Evolutionary conservation across 37 sponge, comb jelly and placozoan genomes (phyloP).

Genomic region (Cliona cf. orientalis): DNA sequence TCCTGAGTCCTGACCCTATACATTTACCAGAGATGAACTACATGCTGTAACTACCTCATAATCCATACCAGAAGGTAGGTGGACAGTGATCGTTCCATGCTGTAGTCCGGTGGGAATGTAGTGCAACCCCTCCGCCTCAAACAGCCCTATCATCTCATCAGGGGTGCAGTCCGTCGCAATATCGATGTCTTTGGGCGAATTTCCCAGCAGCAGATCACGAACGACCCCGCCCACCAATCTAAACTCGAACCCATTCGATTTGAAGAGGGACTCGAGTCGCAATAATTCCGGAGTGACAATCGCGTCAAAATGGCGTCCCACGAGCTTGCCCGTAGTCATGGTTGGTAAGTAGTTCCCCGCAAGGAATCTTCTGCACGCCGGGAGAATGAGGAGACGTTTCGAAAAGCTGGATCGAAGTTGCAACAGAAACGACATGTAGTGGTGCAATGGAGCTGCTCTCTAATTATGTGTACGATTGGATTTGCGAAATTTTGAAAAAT

Average conservation of each 20-base stretch:
- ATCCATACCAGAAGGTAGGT: conserved; percentile 34
- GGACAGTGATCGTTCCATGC: conserved; percentile 93
- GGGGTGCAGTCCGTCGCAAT: conserved; percentile 96
- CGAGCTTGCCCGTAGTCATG: conserved; percentile 69
- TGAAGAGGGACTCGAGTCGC: conserved; percentile 60
- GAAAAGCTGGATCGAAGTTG: too few species aligned
- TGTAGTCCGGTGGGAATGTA: conserved; percentile 88
- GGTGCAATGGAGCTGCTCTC: too few species aligned
- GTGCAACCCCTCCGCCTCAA: conserved; percentile 52
- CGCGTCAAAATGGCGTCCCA: conserved; percentile 43
- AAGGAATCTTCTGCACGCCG: too few species aligned
- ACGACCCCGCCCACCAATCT: conserved; percentile 96
- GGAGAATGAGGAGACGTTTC: too few species aligned
- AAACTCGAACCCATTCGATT: conserved; percentile 64
- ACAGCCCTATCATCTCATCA: conserved; percentile 74
- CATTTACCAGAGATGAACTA: too few species aligned
- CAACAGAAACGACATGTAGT: too few species aligned
- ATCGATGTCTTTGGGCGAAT: conserved; percentile 91
- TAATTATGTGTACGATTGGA: too few species aligned
- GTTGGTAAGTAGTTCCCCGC: conserved; percentile 16
- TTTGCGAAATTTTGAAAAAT: too few species aligned
- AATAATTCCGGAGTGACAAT: conserved; percentile 71
- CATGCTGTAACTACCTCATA: conserved; percentile 14
- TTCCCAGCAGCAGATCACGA: conserved; percentile 89
- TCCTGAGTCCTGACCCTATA: too few species aligned